Evolutionary conservation across 2,797 vertebrate species (phyloP).

Genomic region (Aeoliscus strigatus): DNA sequence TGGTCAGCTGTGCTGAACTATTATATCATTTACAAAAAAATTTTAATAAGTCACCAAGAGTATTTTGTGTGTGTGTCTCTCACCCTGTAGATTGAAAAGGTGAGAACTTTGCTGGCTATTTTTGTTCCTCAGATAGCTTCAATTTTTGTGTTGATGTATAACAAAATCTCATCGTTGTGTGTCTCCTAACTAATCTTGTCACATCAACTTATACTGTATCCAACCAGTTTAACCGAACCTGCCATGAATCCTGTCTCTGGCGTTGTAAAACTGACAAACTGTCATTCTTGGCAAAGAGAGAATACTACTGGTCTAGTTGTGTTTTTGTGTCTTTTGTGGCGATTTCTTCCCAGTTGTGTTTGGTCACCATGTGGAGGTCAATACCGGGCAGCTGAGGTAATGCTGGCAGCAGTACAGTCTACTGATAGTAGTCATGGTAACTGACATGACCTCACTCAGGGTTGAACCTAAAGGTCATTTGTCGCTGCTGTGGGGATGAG

Average conservation of each 20-base stretch:
- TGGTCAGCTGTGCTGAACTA: constrained; percentile 37
- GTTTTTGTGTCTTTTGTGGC: too few relatives aligned
- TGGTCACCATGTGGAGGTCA: constrained; percentile 71
- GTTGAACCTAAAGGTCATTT: constrained; percentile 78
- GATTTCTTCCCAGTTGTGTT: constrained; percentile 63
- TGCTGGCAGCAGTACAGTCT: constrained; percentile 65
- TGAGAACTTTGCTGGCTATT: too few relatives aligned
- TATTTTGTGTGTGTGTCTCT: constrained; percentile 13
- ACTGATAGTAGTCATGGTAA: constrained; percentile 79
- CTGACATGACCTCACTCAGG: constrained; percentile 75
- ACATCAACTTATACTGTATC: constrained; percentile 23
- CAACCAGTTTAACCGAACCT: constrained; percentile 8
- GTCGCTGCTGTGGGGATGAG: constrained; percentile 52
- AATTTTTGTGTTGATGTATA: too few relatives aligned
- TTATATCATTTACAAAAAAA: constrained; percentile 31
- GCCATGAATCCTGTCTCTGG: constrained; percentile 15
- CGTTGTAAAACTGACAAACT: constrained; percentile 3
- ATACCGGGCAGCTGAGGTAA: constrained; percentile 82
- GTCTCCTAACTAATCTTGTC: constrained; percentile 22
- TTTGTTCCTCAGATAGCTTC: not conserved
- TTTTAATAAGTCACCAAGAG: too few relatives aligned
- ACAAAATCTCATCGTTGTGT: constrained; percentile 25
- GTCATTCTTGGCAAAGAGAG: constrained; percentile 9
- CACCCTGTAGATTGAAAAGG: too few relatives aligned
- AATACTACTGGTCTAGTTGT: too few relatives aligned